Percentiles rank a stretch among this genome's conserved stretches.
These are phyloP conservation scores for Taphrorychus bicolor DNA, from an alignment of 2,888 invertebrate species.

Conservation along the genomic window DNA sequence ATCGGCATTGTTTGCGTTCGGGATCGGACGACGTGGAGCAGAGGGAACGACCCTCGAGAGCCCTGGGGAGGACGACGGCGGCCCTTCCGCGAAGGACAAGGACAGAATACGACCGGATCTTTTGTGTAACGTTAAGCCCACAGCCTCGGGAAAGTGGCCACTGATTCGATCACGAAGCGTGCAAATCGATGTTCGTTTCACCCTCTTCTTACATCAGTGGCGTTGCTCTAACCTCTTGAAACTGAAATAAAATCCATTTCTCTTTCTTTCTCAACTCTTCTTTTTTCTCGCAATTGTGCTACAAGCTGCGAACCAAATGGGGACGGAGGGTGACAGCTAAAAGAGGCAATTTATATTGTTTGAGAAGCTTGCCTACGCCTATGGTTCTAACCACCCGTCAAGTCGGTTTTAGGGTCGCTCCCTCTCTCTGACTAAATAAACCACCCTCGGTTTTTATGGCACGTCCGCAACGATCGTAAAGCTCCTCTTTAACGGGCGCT, in stretches of 20 bases:
- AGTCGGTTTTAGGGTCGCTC: conserved; percentile 25
- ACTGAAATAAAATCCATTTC: not conserved
- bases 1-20: conserved; percentile 30
- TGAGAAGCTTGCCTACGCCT: not conserved
- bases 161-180: conserved; percentile 59
- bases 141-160: conserved; percentile 57
- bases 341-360: too few relatives aligned
- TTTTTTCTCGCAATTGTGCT: not conserved
- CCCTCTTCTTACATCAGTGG: conserved; percentile 42
- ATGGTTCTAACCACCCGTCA: conserved; percentile 16
- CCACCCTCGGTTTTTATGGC: conserved; percentile 48
- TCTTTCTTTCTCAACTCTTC: not conserved
- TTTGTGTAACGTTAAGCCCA: conserved; percentile 55
- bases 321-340: not conserved
- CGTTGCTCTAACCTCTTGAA: not conserved
- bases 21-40: conserved; percentile 16
- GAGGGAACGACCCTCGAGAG: conserved; percentile 19
- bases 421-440: conserved; percentile 44
- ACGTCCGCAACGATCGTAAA: conserved; percentile 46
- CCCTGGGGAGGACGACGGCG: conserved; percentile 16
- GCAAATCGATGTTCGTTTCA: conserved; percentile 60
- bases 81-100: conserved; percentile 16
- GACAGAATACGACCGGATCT: conserved; percentile 29
- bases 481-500: conserved; percentile 45
- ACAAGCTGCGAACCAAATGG: too few relatives aligned